Conservation (phyloP, 2,797 vertebrate species). For the Crocidura indochinensis region DNA sequence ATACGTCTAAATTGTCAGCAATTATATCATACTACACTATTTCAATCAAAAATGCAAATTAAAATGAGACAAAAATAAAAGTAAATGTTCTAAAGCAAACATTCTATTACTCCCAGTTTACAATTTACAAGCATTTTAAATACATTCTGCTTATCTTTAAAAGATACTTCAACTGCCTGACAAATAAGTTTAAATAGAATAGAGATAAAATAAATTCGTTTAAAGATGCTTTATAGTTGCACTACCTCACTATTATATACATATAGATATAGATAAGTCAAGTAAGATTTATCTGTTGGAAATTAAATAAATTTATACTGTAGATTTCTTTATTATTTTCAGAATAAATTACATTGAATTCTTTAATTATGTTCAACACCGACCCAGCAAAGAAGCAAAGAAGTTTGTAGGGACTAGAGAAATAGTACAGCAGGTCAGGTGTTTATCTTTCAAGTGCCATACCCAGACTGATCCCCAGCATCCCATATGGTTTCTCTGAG, state of each 20-base stretch:
- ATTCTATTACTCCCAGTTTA: not conserved
- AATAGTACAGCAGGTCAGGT: too few relatives aligned
- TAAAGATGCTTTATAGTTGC: not conserved
- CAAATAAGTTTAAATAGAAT: not conserved
- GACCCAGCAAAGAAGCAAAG: constrained; percentile 36
- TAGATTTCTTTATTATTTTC: constrained; percentile 21
- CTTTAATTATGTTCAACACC: constrained; percentile 27
- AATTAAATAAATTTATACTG: not conserved
- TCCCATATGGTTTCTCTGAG: too few relatives aligned
- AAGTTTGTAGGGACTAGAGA: not conserved
- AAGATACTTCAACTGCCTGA: not conserved
- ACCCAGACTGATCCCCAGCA: too few relatives aligned
- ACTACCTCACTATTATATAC: constrained; percentile 1
- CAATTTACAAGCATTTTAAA: not conserved
- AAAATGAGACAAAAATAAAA: not conserved
- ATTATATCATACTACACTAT: too few relatives aligned
- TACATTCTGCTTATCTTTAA: not conserved
- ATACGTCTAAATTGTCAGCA: too few relatives aligned
- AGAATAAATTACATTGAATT: constrained; percentile 25
- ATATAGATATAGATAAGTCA: not conserved
- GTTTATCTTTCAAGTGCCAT: too few relatives aligned
- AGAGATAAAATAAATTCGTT: not conserved
- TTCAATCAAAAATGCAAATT: not conserved
- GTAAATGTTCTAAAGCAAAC: not conserved
- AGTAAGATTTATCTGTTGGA: constrained; percentile 23